Conservation (phyloP, 2,113 vertebrate species). For the Mungos mungo region DNA sequence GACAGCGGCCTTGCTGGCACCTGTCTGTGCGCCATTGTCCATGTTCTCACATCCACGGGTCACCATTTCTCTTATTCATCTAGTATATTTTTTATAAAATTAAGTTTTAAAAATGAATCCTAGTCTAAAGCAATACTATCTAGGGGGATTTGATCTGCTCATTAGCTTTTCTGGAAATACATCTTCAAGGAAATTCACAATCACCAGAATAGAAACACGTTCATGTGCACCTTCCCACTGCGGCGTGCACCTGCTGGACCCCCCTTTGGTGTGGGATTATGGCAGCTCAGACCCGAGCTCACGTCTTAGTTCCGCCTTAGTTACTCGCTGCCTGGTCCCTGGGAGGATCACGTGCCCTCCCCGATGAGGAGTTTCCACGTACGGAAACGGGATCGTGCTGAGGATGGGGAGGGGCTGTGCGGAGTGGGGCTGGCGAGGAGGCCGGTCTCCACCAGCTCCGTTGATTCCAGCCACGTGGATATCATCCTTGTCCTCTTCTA, state of each 20-base stretch:
- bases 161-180: neutral
- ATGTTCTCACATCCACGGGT: rapidly evolving
- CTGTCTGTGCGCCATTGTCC: rapidly evolving
- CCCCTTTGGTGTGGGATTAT: too few species aligned
- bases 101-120: neutral
- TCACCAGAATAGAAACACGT: neutral
- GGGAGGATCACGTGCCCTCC: neutral
- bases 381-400: neutral
- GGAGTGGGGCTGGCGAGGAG: neutral
- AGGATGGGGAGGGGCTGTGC: neutral
- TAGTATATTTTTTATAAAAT: neutral
- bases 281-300: neutral
- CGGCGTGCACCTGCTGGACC: too few species aligned
- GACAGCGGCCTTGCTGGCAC: neutral
- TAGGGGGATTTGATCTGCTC: neutral
- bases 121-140: neutral
- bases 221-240: rapidly evolving
- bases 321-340: neutral
- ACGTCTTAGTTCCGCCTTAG: neutral
- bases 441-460: neutral
- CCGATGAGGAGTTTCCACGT: too few species aligned
- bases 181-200: neutral
- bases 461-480: neutral
- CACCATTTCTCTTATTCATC: neutral
- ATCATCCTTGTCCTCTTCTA: too few species aligned